Evolutionary conservation across 92 coral and sea anemone species (phyloP).

Genomic region (Montipora capitata): DNA sequence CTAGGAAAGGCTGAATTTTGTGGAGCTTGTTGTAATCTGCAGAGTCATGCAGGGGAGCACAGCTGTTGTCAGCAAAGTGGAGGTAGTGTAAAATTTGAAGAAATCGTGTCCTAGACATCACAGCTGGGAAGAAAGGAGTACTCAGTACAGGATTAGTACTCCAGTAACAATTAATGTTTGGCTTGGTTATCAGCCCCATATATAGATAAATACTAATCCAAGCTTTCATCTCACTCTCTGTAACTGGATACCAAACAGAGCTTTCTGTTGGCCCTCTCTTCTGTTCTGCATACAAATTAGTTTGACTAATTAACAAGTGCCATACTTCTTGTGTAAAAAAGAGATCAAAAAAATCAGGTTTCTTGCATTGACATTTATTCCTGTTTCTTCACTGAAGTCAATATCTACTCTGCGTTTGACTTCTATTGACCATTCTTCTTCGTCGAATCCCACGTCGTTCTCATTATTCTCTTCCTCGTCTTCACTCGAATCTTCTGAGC

Average conservation of each 20-base stretch:
- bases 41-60: no score
- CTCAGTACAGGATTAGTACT: slow-evolving; percentile 22
- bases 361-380: slow-evolving; percentile 36
- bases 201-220: slow-evolving; percentile 22
- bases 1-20: no score
- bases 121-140: no score
- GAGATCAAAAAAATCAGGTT: slow-evolving; percentile 33
- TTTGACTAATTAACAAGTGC: slow-evolving; percentile 47
- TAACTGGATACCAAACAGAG: slow-evolving; percentile 42
- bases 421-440: slow-evolving; percentile 15
- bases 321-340: slow-evolving; percentile 50
- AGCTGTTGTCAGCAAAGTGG: no score
- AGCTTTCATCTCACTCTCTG: slow-evolving; percentile 38
- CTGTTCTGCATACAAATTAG: slow-evolving; percentile 46
- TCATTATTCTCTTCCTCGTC: slow-evolving; percentile 13
- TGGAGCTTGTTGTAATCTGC: no score
- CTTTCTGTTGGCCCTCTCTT: slow-evolving; percentile 39
- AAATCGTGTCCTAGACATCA: no score
- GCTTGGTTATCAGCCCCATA: slow-evolving; percentile 50
- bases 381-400: slow-evolving; percentile 22
- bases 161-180: slow-evolving; percentile 46
- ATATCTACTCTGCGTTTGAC: slow-evolving; percentile 30
- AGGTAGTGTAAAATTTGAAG: no score
- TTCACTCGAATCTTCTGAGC: slow-evolving; percentile 18
- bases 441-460: neutral